Conservation (phyloP, 2,888 invertebrate species). For the Spilarctia lutea region DNA sequence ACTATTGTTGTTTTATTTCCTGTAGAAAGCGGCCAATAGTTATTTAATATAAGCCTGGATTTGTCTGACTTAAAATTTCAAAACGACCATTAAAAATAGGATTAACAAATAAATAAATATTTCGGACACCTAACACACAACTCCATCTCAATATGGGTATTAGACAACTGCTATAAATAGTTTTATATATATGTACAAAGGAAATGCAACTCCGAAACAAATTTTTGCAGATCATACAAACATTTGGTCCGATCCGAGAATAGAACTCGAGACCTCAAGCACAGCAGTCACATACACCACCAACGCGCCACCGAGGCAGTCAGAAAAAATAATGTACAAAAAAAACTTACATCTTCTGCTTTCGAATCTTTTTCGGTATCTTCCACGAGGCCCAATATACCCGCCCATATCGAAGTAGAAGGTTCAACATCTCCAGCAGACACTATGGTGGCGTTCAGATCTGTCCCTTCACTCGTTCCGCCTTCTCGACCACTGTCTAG, state of each 20-base stretch:
- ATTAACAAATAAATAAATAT: too few relatives aligned
- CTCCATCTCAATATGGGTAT: too few relatives aligned
- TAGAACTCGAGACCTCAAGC: too few relatives aligned
- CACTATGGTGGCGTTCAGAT: slow-evolving; percentile 79
- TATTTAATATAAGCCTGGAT: background rate
- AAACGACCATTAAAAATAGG: background rate
- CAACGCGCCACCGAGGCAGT: too few relatives aligned
- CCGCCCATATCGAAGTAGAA: slow-evolving; percentile 77
- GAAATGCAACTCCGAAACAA: too few relatives aligned
- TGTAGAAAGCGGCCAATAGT: background rate
- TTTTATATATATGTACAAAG: too few relatives aligned
- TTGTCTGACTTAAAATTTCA: background rate
- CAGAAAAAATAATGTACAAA: background rate
- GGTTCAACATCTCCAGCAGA: slow-evolving; percentile 69
- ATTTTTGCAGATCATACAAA: too few relatives aligned
- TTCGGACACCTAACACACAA: too few relatives aligned
- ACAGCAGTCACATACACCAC: too few relatives aligned
- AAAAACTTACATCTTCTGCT: slow-evolving; percentile 70
- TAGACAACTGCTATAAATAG: too few relatives aligned
- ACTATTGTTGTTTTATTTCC: background rate
- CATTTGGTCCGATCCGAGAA: too few relatives aligned
- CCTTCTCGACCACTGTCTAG: slow-evolving; percentile 69
- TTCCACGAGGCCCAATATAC: slow-evolving; percentile 78
- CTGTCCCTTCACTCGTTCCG: slow-evolving; percentile 63
- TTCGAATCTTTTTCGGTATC: slow-evolving; percentile 73